Conservation (phyloP, 2,113 vertebrate species). For the Barnardius zonarius region DNA sequence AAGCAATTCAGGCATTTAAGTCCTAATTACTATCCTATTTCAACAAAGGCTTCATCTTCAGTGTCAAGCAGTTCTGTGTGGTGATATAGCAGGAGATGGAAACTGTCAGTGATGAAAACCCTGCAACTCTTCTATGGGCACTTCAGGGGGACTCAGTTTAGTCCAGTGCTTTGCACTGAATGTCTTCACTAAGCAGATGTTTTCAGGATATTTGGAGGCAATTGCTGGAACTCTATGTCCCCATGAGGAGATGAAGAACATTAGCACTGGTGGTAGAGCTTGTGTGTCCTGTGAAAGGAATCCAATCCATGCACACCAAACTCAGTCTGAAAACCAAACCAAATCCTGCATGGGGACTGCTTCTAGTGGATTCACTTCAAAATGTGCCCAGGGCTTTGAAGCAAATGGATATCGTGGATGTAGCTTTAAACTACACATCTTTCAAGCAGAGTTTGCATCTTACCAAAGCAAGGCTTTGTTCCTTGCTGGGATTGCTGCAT, state of each 20-base stretch:
- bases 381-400: background rate
- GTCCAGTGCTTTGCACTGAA: background rate
- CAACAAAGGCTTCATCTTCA: background rate
- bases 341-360: background rate
- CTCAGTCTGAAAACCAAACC: background rate
- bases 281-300: background rate
- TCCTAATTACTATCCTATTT: background rate
- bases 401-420: background rate
- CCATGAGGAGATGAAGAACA: background rate
- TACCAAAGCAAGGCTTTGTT: background rate
- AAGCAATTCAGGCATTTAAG: background rate
- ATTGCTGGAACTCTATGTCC: fast-evolving
- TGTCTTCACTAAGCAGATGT: background rate
- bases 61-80: background rate
- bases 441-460: background rate
- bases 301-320: background rate
- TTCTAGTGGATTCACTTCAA: background rate
- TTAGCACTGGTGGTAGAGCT: background rate
- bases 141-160: background rate
- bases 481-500: background rate
- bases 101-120: background rate
- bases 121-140: background rate
- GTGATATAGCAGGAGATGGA: background rate
- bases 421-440: background rate
- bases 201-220: background rate